phyloP scores from a whole-genome alignment of 1,140 invertebrate species.

The Wiebesia pumilae region DNA sequence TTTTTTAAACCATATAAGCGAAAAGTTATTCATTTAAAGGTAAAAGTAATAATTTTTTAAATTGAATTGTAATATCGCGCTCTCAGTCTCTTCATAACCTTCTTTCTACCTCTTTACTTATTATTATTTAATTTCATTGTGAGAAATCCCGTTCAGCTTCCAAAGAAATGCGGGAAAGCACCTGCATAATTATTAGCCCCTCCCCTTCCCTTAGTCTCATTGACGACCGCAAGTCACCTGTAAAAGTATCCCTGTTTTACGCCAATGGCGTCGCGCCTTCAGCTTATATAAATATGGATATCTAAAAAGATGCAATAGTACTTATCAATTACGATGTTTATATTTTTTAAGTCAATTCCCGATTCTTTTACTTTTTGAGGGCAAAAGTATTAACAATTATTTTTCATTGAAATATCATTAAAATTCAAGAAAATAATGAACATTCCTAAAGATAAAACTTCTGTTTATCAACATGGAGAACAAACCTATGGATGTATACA shows the following conservation, averaged over 20 bases:
- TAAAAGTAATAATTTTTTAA: too few relatives aligned
- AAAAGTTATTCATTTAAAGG: not conserved
- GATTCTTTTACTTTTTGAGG: too few relatives aligned
- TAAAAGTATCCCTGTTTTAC: conserved; percentile 8
- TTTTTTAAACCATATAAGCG: not conserved
- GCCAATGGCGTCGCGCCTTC: conserved; percentile 30
- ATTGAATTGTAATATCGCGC: too few relatives aligned
- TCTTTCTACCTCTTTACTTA: too few relatives aligned
- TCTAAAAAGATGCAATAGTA: not conserved
- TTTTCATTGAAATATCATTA: not conserved
- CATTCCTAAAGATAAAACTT: conserved; percentile 31
- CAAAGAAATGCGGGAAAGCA: too few relatives aligned
- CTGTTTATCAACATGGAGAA: conserved; percentile 27
- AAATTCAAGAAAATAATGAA: conserved; percentile 33
- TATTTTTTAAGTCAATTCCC: not conserved
- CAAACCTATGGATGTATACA: conserved; percentile 33
- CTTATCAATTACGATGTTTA: conserved; percentile 2
- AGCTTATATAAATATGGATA: conserved; percentile 2
- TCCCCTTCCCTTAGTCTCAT: not conserved
- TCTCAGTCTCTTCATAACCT: too few relatives aligned
- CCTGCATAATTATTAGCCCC: not conserved
- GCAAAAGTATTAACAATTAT: too few relatives aligned
- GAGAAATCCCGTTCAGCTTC: too few relatives aligned
- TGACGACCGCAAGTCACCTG: not conserved
- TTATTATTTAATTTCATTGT: too few relatives aligned